Base-by-base conservation (phyloP, 1,140 invertebrate genomes). In the Lutraria rhynchaena region DNA sequence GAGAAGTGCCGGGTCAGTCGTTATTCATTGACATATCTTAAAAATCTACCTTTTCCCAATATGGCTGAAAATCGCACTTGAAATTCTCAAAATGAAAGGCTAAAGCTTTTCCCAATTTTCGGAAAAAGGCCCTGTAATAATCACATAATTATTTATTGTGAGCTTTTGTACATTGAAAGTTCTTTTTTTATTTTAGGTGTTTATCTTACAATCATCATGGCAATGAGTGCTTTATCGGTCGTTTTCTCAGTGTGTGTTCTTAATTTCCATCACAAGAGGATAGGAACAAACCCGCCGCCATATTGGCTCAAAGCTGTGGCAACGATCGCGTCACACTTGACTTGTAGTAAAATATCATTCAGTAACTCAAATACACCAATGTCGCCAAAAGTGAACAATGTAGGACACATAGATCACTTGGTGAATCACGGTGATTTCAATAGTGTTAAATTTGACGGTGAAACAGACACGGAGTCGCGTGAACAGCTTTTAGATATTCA, bases 201-300 rank as follows among this genome's bases (percentile, higher is more conserved):
- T 46, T 92, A 93, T 82, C 84, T 93, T 27, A 93, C 92, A 0
- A 86, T 91, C 0, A 90, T 92, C 5, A 93, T 92, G 92, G 90
- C 91, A 13, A 92, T 92, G 88, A 91, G 91, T 46, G 90, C 90
- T 11, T 63, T 93, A 22, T 93, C 92, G 7, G 91, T 93, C 9
- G 90, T 92, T 9, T 86, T 91, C 70, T 92, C 92, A 13, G 92
- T 92, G 9, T 88, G 91, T 70, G 90, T 93, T 5, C 83, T 93
- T 17, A 93, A 92, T 80, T 87, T 92, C 57, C 91, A 93, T 63
- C 90, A 92, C 75, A 80, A 86, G 35, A 86, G 90, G 17, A 81
- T 85, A 11, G 76, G 85, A 55, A 71, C 90, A 27, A 84, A 81
- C 24, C 70, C 84, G 1, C 89, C 90, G 11, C 90, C 90, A 7